Conservation (phyloP, 2,888 invertebrate species). For the Ornithoptera priamus region DNA sequence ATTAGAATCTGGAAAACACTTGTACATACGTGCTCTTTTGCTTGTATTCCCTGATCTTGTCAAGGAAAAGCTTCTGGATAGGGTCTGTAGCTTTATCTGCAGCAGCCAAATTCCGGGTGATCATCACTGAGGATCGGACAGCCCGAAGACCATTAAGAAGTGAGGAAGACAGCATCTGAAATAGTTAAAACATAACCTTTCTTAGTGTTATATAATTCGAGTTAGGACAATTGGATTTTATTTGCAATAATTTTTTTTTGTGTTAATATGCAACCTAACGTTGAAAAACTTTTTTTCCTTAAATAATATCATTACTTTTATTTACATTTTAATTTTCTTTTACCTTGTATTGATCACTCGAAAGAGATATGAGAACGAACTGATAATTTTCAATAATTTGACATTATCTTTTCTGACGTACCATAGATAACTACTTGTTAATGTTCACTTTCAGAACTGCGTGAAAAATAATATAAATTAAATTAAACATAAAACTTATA, state of each 20-base stretch:
- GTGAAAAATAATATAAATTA: too few species aligned
- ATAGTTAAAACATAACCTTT: conserved; percentile 60
- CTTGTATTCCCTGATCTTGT: conserved; percentile 94
- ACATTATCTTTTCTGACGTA: background rate
- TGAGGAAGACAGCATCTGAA: conserved; percentile 80
- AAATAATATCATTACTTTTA: background rate
- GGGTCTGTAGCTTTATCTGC: conserved; percentile 90
- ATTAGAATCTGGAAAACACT: background rate
- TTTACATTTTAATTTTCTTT: background rate
- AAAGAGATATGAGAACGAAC: background rate
- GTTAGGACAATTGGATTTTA: background rate
- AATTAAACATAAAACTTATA: too few species aligned
- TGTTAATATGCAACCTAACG: background rate
- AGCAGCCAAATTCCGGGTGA: conserved; percentile 86
- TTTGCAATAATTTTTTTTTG: background rate
- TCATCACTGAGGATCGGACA: conserved; percentile 71
- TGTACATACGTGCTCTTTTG: conserved; percentile 89
- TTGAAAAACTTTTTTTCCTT: background rate
- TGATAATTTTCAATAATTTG: background rate
- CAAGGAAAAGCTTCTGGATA: conserved; percentile 95
- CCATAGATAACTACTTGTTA: background rate
- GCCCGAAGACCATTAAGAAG: conserved; percentile 73
- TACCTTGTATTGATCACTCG: background rate
- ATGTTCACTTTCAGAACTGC: too few species aligned
- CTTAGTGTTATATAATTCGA: conserved; percentile 31